Evolutionary conservation across 2,797 vertebrate genomes (phyloP), one percentile per base, ranked within the genome.

Genomic region (Heterohyrax brucei): DNA sequence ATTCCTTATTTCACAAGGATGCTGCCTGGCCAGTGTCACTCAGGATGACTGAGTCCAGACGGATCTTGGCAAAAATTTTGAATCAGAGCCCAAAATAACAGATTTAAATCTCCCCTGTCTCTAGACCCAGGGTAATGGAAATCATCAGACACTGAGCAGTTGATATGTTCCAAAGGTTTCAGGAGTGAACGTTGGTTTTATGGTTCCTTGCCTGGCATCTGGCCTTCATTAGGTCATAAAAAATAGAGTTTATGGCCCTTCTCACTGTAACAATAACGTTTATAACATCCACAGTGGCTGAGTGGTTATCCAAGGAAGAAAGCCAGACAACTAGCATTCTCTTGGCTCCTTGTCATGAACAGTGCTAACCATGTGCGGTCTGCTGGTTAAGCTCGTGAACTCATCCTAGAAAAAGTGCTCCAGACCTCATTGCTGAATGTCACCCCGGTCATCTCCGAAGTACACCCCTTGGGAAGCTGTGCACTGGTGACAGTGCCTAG

Each of bases 241-340:
- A 39, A 50, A 8, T 48, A 56, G 64, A 48, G 70, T 91, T 95
- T 70, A 82, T 72, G 73, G 89, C 68, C 33, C 28, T 83, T 87
- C 80, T 28, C 76, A 19, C 53, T 76, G 72, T 66, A 96, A 86
- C 75, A 75, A 18, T 90, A 81, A 81, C 62, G 91, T 94, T 95
- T 87, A 84, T 39, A 61, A 56, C n/a, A 66, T 2, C 46, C 89
- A 19, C 1, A 9, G 61, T 50, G 78, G 33, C 66, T 72, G 48
- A 80, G 44, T 77, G 59, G 30, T 30, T 84, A 44, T 73, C 56
- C 44, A 76, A 76, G 61, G 53, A 72, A 50, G 73, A 66, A 89
- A 77, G 24, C 48, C 81, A 66, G 24, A n/a, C 39, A 1, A 4
- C 5, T 39, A 21, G 13, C 5, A 19, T 14, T 50, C 89, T 90